Percentiles rank a stretch among this genome's conserved stretches.
These are phyloP conservation scores for Lissocephala sabroskyi DNA, from an alignment of 2,888 invertebrate genomes.

Conservation along the genomic window DNA sequence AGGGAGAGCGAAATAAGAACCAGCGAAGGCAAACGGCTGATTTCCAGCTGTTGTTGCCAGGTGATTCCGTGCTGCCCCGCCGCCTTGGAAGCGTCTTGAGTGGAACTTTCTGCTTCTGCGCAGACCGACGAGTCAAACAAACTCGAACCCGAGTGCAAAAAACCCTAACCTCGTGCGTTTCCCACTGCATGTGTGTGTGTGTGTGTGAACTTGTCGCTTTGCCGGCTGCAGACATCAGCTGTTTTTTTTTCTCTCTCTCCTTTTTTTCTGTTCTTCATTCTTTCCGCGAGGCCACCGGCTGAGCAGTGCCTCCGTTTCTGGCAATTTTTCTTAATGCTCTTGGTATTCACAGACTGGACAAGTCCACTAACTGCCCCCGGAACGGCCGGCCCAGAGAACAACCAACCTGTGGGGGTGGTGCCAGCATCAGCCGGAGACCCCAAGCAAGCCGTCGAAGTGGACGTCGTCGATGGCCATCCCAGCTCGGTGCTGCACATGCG, in stretches of 20 bases:
- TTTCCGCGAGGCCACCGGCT: background rate
- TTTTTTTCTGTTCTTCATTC: constrained; percentile 16
- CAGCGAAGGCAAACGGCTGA: constrained; percentile 62
- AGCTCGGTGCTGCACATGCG: constrained; percentile 60
- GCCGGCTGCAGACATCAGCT: constrained; percentile 49
- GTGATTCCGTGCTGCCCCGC: constrained; percentile 45
- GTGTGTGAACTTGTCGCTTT: constrained; percentile 19
- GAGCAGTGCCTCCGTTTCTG: constrained; percentile 6
- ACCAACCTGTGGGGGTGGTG: constrained; percentile 14
- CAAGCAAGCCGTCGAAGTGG: constrained; percentile 21
- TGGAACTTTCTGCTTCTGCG: constrained; percentile 44
- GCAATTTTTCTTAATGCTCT: constrained; percentile 21
- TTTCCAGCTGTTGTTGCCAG: constrained; percentile 70
- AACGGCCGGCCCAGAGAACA: constrained; percentile 15
- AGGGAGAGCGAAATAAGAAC: background rate
- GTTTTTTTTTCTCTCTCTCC: constrained; percentile 36
- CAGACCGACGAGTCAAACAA: constrained; percentile 8
- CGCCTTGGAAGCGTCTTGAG: constrained; percentile 33
- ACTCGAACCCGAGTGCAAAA: constrained; percentile 25
- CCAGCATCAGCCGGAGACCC: constrained; percentile 17
- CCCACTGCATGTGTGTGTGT: constrained; percentile 5
- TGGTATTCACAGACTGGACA: constrained; percentile 66
- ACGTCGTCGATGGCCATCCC: constrained; percentile 67
- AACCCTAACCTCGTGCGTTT: no score
- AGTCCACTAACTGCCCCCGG: constrained; percentile 70